Evolutionary conservation across 1,140 invertebrate genomes (phyloP).

Genomic region (Calycopis cecrops): DNA sequence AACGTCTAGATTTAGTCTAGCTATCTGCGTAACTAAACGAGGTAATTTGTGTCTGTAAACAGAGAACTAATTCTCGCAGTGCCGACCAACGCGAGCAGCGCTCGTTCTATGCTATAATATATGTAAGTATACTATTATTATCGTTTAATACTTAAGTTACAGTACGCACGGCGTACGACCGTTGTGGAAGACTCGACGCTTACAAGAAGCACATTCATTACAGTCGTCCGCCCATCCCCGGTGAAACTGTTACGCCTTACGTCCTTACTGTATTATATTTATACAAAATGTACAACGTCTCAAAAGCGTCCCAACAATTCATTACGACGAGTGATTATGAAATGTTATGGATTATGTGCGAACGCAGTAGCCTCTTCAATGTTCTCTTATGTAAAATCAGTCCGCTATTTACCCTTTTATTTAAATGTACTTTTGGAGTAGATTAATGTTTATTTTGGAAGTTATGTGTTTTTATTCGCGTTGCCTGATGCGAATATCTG

Average conservation of each 20-base stretch:
- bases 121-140: slow-evolving; percentile 68
- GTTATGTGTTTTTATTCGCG: too few relatives aligned
- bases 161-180: slow-evolving; percentile 60
- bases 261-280: slow-evolving; percentile 62
- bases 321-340: slow-evolving; percentile 38
- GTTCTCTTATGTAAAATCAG: too few relatives aligned
- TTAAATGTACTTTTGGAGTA: too few relatives aligned
- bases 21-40: slow-evolving; percentile 66
- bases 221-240: slow-evolving; percentile 60
- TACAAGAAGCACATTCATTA: slow-evolving; percentile 69
- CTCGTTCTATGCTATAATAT: slow-evolving; percentile 54
- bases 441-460: too few relatives aligned
- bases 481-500: too few relatives aligned
- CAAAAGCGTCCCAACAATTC: slow-evolving; percentile 58
- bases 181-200: slow-evolving; percentile 73
- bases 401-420: too few relatives aligned
- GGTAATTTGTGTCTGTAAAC: slow-evolving; percentile 70
- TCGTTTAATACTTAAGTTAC: slow-evolving; percentile 72
- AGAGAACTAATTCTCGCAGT: slow-evolving; percentile 49
- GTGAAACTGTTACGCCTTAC: slow-evolving; percentile 55
- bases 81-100: slow-evolving; percentile 37
- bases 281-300: slow-evolving; percentile 71
- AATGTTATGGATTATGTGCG: slow-evolving; percentile 24
- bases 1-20: slow-evolving; percentile 57
- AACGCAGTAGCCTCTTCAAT: neutral